A percentile compares a stretch with the other conserved stretches of the same genome.
phyloP scores from a whole-genome alignment of 2,797 vertebrate species.

The Pterois miles region DNA sequence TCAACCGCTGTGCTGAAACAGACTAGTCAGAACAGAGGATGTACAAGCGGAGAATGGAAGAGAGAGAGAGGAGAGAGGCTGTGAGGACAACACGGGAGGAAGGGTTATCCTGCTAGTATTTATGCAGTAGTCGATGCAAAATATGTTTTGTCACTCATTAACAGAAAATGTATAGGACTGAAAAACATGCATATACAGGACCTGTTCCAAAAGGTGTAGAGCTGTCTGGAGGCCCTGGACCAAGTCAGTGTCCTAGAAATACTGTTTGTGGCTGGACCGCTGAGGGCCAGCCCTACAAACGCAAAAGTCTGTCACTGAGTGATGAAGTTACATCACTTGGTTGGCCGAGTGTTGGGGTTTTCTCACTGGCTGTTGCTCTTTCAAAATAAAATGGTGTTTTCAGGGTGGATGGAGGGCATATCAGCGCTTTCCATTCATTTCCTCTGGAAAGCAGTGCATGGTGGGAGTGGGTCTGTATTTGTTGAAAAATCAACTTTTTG shows the following conservation, averaged over 20 bases:
- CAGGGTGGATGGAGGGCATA: no score
- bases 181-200: neutral
- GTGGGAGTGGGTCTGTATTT: no score
- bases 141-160: constrained; percentile 9
- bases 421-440: no score
- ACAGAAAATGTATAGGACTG: neutral
- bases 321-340: neutral
- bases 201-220: constrained; percentile 2
- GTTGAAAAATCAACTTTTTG: no score
- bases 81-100: neutral
- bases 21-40: constrained; percentile 17
- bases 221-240: neutral
- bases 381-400: no score
- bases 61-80: neutral
- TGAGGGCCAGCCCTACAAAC: neutral
- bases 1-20: constrained; percentile 48
- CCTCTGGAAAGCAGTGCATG: no score
- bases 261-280: neutral
- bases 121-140: constrained; percentile 10
- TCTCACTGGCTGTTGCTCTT: neutral
- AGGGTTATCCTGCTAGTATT: constrained; percentile 19
- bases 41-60: neutral
- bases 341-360: neutral
- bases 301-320: neutral
- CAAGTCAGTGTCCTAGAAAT: neutral